Evolutionary conservation across 2,888 invertebrate genomes (phyloP).

Genomic region (Deilephila elpenor): DNA sequence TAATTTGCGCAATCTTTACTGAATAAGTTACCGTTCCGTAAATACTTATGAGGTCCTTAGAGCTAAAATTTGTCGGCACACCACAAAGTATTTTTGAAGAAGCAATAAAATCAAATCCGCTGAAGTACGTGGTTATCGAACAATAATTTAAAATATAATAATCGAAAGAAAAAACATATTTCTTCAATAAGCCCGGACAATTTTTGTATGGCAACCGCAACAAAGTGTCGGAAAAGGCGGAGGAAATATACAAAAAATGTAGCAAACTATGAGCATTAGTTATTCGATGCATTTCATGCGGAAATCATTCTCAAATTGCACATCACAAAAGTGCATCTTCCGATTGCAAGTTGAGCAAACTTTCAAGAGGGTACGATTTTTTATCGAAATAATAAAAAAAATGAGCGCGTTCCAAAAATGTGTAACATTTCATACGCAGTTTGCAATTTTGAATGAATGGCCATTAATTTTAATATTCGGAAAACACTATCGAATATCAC

Average conservation of each 20-base stretch:
- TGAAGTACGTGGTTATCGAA: conserved; percentile 57
- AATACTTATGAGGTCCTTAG: neutral
- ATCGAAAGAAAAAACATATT: conserved; percentile 48
- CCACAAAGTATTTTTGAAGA: conserved; percentile 50
- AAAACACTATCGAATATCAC: conserved; percentile 63
- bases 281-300: conserved; percentile 76
- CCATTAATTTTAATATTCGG: conserved; percentile 31
- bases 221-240: conserved; percentile 55
- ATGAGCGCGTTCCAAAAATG: conserved; percentile 30
- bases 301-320: conserved; percentile 83
- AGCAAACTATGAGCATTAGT: conserved; percentile 66
- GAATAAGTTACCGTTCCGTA: too few species aligned
- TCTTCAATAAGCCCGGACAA: conserved; percentile 44
- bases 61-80: conserved; percentile 21
- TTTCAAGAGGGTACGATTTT: conserved; percentile 28
- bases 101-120: conserved; percentile 48
- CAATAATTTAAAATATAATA: conserved; percentile 53
- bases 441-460: conserved; percentile 22
- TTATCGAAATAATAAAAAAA: neutral
- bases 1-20: too few species aligned
- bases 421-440: neutral
- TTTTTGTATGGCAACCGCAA: conserved; percentile 63
- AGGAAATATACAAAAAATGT: conserved; percentile 65
- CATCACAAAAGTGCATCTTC: conserved; percentile 67
- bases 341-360: conserved; percentile 60